phyloP scores from a whole-genome alignment of 53 echinoderm and acorn worm genomes.

The Echinarachnius parma region DNA sequence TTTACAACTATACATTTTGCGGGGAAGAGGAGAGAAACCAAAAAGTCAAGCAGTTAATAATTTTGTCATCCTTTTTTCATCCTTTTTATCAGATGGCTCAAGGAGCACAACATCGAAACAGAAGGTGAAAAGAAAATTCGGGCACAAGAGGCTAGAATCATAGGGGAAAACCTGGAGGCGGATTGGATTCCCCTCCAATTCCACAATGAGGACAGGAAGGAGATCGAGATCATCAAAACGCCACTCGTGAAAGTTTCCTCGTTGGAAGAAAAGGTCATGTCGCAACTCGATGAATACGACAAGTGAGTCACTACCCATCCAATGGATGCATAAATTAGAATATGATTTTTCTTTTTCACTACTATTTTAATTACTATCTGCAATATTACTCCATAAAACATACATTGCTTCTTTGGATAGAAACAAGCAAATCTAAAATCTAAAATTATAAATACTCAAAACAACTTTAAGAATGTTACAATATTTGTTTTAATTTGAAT shows the following conservation, averaged over 20 bases:
- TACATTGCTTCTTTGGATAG: conserved; percentile 2
- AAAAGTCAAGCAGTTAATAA: background rate
- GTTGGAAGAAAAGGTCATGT: conserved; percentile 6
- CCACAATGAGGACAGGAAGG: conserved; percentile 8
- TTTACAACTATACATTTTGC: too few relatives aligned
- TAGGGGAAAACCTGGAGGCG: conserved; percentile 12
- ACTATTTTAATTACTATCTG: too few relatives aligned
- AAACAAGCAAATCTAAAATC: background rate
- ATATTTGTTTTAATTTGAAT: background rate
- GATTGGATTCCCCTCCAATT: conserved; percentile 13
- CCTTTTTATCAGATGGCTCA: conserved; percentile 11
- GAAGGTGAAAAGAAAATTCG: conserved; percentile 1
- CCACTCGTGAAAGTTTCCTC: conserved; percentile 15
- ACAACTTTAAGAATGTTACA: background rate
- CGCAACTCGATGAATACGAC: conserved; percentile 1
- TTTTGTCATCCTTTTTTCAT: background rate
- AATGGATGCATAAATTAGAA: too few relatives aligned
- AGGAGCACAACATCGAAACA: background rate
- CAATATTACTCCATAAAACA: conserved; percentile 6
- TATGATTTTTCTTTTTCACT: too few relatives aligned
- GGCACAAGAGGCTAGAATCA: background rate
- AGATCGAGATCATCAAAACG: background rate
- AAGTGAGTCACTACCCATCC: conserved; percentile 2
- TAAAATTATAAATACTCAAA: background rate
- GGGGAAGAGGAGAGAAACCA: too few relatives aligned